These are phyloP conservation scores for Muntiacus reevesi DNA, from an alignment of 2,113 vertebrate species.

Conservation along the genomic window DNA sequence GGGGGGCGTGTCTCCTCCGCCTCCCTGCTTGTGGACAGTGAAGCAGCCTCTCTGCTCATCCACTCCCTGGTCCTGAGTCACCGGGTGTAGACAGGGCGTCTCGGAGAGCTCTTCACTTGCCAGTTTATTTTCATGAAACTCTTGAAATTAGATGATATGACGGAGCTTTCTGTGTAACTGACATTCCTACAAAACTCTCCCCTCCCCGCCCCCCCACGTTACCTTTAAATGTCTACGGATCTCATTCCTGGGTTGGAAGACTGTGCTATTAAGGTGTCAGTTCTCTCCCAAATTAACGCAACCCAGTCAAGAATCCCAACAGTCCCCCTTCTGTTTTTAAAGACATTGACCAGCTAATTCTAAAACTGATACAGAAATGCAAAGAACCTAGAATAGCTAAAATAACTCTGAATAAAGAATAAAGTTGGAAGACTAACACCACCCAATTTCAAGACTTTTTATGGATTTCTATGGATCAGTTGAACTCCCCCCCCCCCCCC, in stretches of 20 bases:
- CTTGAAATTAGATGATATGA: not conserved
- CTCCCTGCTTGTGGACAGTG: accelerated
- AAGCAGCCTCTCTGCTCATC: accelerated
- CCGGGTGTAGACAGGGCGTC: accelerated
- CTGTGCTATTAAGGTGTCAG: accelerated
- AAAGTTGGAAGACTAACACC: not conserved
- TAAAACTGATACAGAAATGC: not conserved
- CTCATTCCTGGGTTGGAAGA: not conserved
- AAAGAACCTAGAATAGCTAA: not conserved
- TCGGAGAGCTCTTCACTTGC: not conserved
- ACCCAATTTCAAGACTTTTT: accelerated
- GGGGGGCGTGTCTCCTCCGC: not conserved
- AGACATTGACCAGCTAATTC: not conserved
- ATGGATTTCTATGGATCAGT: accelerated
- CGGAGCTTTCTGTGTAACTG: not conserved
- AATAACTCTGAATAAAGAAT: not conserved
- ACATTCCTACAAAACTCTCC: not conserved
- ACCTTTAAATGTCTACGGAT: not conserved
- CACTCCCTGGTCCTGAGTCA: accelerated
- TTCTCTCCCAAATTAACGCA: not conserved
- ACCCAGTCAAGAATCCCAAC: not conserved
- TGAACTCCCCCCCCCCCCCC: not conserved
- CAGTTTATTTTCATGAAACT: not conserved
- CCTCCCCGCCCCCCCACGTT: accelerated
- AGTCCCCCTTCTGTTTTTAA: not conserved